Percentiles rank a stretch among this genome's conserved stretches.
phyloP scores from a whole-genome alignment of 2,888 invertebrate species.

The Lycocerus yunnanus region DNA sequence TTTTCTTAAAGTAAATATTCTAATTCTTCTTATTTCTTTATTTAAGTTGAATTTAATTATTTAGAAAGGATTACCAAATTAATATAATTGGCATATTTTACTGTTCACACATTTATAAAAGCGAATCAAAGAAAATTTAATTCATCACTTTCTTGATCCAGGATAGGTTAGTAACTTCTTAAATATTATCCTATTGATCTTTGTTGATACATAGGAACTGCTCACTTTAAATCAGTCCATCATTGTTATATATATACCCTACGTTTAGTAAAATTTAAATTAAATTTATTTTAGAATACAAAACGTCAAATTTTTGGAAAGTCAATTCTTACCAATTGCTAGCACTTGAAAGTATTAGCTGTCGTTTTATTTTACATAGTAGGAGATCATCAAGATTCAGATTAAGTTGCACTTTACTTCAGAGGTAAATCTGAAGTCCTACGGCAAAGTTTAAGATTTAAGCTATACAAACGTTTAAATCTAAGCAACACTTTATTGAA shows the following conservation, averaged over 20 bases:
- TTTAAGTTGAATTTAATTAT: too few relatives aligned
- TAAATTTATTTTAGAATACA: background rate
- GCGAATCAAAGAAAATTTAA: background rate
- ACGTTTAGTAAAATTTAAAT: too few relatives aligned
- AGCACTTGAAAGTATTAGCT: background rate
- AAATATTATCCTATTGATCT: background rate
- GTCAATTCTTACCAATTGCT: too few relatives aligned
- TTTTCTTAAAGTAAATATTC: too few relatives aligned
- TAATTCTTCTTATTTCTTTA: too few relatives aligned
- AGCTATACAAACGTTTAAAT: background rate
- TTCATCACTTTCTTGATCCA: background rate
- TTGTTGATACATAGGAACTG: background rate
- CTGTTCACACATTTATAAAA: background rate
- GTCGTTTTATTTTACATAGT: background rate
- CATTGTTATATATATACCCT: too few relatives aligned
- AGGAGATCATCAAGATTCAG: background rate
- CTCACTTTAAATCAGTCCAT: background rate
- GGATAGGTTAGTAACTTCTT: background rate
- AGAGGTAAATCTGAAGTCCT: background rate
- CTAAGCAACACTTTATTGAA: background rate
- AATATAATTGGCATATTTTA: too few relatives aligned
- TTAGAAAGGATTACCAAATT: too few relatives aligned
- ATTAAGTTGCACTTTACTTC: background rate
- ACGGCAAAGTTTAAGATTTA: background rate
- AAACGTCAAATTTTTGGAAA: background rate